Base-by-base conservation (phyloP, 2,797 vertebrate genomes). In the Coccyzus lansbergi region DNA sequence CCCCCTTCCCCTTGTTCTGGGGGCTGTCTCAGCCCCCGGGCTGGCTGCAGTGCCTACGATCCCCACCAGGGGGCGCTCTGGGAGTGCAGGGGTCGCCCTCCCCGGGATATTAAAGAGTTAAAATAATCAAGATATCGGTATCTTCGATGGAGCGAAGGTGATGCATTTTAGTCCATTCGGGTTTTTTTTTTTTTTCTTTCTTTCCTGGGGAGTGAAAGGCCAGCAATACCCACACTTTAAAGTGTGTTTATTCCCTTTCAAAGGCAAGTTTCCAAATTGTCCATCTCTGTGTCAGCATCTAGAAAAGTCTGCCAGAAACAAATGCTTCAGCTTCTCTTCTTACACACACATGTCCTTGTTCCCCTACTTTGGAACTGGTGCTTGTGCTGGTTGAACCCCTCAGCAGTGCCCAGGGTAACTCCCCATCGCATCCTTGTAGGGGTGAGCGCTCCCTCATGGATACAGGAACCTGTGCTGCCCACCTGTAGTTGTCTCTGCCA, bases 261-360 rank as follows among this genome's bases (percentile, higher is more conserved):
- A 15, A 25, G 31, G 18, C 33, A 1, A 1, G 0, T 16, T 40
- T 21, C 12, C 44, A 2, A 16, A 1, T 8, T 5, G 22, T 15
- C 26, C 44, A 56, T 22, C 16, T 40, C 28, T 16, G 8, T 7
- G 7, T 36, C 74, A 20, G 7, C 10, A 3, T 12, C 40, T 36
- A 6, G 86, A 33, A 67, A 49, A 48, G 5, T 60, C 59, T 28
- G 31, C 16, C 2, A 8, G 60, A 67, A 49, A 20, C 1, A 24
- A 56, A 12, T 1, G 6, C 6, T 68, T 9, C 9, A 36, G 18
- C 8, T 18, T 13, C 9, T 21, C 18, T 44, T 36, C 33, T 38
- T 6, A 4, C 5, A 1, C 6, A 9, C 7, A 0, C 0, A 0
- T 2, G 14, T 34, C 31, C 19, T 34, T 7, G 0, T 13, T 26